Percentiles rank a stretch among this genome's conserved stretches.
Evolutionary conservation across 2,888 invertebrate genomes (phyloP).

Genomic region (Pterostichus niger): DNA sequence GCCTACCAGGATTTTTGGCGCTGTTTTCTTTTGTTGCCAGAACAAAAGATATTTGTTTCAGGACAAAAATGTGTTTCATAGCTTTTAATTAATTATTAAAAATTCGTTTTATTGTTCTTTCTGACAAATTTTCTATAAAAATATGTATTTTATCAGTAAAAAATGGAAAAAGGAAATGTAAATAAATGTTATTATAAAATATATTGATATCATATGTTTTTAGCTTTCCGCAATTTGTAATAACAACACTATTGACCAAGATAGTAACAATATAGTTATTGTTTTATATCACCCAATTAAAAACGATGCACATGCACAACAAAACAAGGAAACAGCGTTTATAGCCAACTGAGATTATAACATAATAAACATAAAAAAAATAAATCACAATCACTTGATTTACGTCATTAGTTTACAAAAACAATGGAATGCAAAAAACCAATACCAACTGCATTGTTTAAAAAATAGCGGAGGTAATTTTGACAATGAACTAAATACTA

Average conservation of each 20-base stretch:
- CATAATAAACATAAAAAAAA: slow-evolving; percentile 25
- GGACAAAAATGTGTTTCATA: background rate
- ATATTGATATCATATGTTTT: background rate
- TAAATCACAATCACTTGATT: slow-evolving; percentile 6
- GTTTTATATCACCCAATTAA: slow-evolving; percentile 10
- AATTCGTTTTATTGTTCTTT: too few species aligned
- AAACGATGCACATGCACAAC: slow-evolving; percentile 12
- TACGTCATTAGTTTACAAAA: slow-evolving; percentile 18
- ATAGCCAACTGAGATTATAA: slow-evolving; percentile 8
- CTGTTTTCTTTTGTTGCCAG: slow-evolving; percentile 22
- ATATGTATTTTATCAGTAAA: too few species aligned
- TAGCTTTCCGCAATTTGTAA: slow-evolving; percentile 4
- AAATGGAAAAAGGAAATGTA: too few species aligned
- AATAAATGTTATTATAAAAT: too few species aligned
- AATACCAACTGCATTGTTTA: background rate
- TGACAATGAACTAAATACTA: slow-evolving; percentile 1
- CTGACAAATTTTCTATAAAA: too few species aligned
- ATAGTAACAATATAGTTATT: slow-evolving; percentile 37
- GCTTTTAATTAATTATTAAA: too few species aligned
- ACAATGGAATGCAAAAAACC: background rate
- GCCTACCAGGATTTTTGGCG: slow-evolving; percentile 31
- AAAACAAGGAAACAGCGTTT: slow-evolving; percentile 40
- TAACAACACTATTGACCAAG: slow-evolving; percentile 26
- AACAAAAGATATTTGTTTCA: slow-evolving; percentile 29
- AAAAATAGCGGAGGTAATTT: background rate